Evolutionary conservation across 2,888 invertebrate species (phyloP).

Genomic region (Sinopyrophorus schimmeli): DNA sequence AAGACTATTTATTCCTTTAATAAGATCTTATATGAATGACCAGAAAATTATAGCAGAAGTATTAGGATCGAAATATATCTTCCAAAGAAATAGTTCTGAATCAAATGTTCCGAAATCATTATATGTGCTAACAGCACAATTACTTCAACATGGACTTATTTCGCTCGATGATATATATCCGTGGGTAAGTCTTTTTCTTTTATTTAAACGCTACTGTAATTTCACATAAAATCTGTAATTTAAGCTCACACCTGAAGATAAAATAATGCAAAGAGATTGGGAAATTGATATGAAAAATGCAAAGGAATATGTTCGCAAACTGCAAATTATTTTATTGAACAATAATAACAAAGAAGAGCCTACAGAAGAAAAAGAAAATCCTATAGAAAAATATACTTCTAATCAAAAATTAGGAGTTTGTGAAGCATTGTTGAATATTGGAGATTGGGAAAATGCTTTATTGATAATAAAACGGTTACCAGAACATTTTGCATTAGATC

Average conservation of each 20-base stretch:
- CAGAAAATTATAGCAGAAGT: constrained; percentile 89
- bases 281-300: constrained; percentile 82
- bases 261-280: constrained; percentile 76
- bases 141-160: constrained; percentile 87
- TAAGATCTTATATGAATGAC: constrained; percentile 88
- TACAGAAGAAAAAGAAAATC: constrained; percentile 69
- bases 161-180: constrained; percentile 85
- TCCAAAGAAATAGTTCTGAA: constrained; percentile 67
- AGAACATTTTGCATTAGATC: constrained; percentile 74
- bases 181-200: constrained; percentile 67
- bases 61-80: constrained; percentile 86
- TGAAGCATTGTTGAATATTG: constrained; percentile 83
- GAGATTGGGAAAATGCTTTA: constrained; percentile 88
- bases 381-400: constrained; percentile 62
- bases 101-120: constrained; percentile 78
- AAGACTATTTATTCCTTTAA: constrained; percentile 81
- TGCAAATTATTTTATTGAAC: constrained; percentile 80
- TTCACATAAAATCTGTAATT: constrained; percentile 20
- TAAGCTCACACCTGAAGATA: constrained; percentile 84
- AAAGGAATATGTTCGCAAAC: constrained; percentile 84
- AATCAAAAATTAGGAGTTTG: constrained; percentile 96
- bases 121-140: constrained; percentile 86
- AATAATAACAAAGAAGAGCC: constrained; percentile 75
- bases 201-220: too few relatives aligned
- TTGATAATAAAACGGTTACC: constrained; percentile 82